Evolutionary conservation across 2,113 vertebrate genomes (phyloP), one percentile per base, ranked within the genome.

Genomic region (Ploceus nigricollis): DNA sequence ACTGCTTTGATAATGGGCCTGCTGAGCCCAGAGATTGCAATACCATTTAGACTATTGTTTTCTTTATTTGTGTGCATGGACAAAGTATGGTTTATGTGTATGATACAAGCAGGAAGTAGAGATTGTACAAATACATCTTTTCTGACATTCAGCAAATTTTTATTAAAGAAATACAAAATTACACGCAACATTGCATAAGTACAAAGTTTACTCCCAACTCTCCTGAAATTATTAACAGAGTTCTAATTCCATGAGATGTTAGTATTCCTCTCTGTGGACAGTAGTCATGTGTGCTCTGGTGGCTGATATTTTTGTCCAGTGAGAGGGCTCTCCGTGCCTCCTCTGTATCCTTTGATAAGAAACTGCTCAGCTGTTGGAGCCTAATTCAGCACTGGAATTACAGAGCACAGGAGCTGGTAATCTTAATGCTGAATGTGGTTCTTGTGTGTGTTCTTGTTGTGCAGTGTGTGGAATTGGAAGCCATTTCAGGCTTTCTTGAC

Each of bases 21-120:
- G 72, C 64, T 89, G n/a, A 76, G 88, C 94, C 93, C 94, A 85
- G 83, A 92, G 87, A 88, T 82, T 97, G 91, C 97, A 97, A 79
- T 97, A 96, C 92, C 93, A 96, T 97, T 96, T 98, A 97, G 95
- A 95, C 69, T 96, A 58, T 95, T 97, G 97, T 96, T 96, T 94
- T 95, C 95, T 48, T 92, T 98, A 90, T 94, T 94, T 65, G 96
- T 97, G 92, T 95, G 90, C 95, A 96, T 96, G 90, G 97, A 48
- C 95, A 94, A 97, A 95, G 64, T 97, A 83, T 93, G 96, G 96
- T 95, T 94, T 91, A 63, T 50, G 23, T 96, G 79, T 97, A 51
- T 81, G 95, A 94, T 98, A 48, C 68, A 81, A 90, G 87, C 94
- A 78, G 71, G 94, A 96, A 88, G 78, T 60, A 92, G 53, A 70